Base-by-base conservation (phyloP, 2,797 vertebrate species). In the Myripristis jacobus region DNA sequence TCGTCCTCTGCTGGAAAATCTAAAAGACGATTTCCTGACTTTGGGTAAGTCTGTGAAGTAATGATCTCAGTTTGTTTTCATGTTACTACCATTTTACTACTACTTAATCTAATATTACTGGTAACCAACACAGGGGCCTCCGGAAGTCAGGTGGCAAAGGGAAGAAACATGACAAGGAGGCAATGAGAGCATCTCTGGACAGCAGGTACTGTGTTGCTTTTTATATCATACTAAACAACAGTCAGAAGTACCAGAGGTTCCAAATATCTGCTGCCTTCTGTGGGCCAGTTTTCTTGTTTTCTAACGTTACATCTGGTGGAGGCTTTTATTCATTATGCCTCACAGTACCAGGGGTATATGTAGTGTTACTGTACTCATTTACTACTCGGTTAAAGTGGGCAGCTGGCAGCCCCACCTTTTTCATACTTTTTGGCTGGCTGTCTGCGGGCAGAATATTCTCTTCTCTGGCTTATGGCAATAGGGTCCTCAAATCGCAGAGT, bases 71-170 rank as follows among this genome's bases (percentile, higher is more conserved):
- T 34, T 67, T 5, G 2, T 66, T 67, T 70, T 5, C 1, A 68
- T 19, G 13, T 27, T 41, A n/a, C 34, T 18, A 46, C 6, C 1
- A 3, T 48, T 56, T 47, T 48, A 43, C 2, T 12, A 4, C 36
- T 44, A 19, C 66, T 12, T 27, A 12, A 68, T 61, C 46, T 4
- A 52, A 50, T 67, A 4, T 70, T 44, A 5, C 21, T 60, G 15
- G 2, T 80, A 38, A 73, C 75, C 9, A 65, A 83, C 73, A 88
- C 87, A 98, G 96, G 41, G 96, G 96, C 60, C 94, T 98, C 22
- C 89, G 96, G 66, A 98, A 98, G 84, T 97, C 96, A 13, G 96
- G 96, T 0, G 96, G 96, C 48, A 98, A 96, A 91, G 96, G 96
- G 22, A 98, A 95, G 84, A 98, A 96, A 85, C 93, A 95, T 11